Percentiles rank a stretch among this genome's conserved stretches.
Conservation (phyloP, 1,140 invertebrate genomes). For the Ladona fulva region DNA sequence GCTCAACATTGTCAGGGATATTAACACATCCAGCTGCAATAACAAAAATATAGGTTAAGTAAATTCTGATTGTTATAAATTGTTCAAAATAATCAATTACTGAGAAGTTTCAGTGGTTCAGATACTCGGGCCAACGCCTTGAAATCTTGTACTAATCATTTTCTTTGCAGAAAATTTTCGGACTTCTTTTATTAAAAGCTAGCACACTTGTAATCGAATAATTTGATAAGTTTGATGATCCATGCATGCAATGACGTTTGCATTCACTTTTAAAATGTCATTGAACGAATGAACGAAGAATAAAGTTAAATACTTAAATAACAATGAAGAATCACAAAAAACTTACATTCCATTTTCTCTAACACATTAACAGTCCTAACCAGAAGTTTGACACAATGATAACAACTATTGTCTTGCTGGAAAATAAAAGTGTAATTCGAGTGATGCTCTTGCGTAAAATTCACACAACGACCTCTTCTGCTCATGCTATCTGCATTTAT, state of each 20-base stretch:
- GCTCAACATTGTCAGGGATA: constrained; percentile 47
- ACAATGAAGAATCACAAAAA: constrained; percentile 11
- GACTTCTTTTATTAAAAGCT: too few species aligned
- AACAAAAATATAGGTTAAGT: constrained; percentile 25
- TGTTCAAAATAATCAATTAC: too few species aligned
- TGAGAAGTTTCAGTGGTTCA: too few species aligned
- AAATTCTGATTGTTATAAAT: too few species aligned
- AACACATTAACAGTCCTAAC: constrained; percentile 83
- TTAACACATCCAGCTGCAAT: constrained; percentile 62
- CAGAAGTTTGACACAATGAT: constrained; percentile 74
- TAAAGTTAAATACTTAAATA: constrained; percentile 12
- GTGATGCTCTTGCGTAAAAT: constrained; percentile 58
- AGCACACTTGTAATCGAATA: too few species aligned
- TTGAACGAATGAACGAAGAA: too few species aligned
- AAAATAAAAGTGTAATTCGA: constrained; percentile 84
- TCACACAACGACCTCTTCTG: constrained; percentile 58
- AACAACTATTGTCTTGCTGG: constrained; percentile 52
- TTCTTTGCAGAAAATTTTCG: too few species aligned
- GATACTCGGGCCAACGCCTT: too few species aligned
- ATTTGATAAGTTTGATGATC: too few species aligned
- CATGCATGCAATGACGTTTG: too few species aligned
- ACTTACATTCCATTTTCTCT: constrained; percentile 76
- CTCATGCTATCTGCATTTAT: constrained; percentile 70
- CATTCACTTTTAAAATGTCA: too few species aligned
- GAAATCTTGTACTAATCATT: too few species aligned